These are phyloP conservation scores for Phyllopteryx taeniolatus DNA, from an alignment of 2,113 vertebrate genomes.

Conservation along the genomic window DNA sequence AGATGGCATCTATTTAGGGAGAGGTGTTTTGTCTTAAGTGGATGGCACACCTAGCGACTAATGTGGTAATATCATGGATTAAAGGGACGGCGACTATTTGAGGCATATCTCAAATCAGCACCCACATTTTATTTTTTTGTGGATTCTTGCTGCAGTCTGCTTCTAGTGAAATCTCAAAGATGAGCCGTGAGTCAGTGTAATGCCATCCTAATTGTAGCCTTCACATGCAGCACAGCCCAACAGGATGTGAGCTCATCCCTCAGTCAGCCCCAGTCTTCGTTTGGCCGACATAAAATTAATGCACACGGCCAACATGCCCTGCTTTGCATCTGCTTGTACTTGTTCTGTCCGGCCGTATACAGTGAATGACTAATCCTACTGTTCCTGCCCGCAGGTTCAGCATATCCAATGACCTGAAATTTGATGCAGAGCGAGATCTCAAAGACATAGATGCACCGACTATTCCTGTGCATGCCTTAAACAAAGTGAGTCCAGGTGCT, in stretches of 20 bases:
- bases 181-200: not conserved
- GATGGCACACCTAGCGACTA: not conserved
- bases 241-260: slow-evolving; percentile 1
- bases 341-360: slow-evolving; percentile 10
- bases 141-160: not conserved
- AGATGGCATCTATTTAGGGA: not conserved
- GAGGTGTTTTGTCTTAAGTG: not conserved
- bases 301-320: not conserved
- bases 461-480: slow-evolving; percentile 93
- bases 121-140: not conserved
- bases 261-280: not conserved
- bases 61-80: not conserved
- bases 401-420: slow-evolving; percentile 97
- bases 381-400: slow-evolving; percentile 84
- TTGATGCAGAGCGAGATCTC: slow-evolving; percentile 94
- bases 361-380: slow-evolving; percentile 13
- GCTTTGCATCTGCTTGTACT: not conserved
- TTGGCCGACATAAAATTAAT: not conserved
- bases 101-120: not conserved
- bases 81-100: not conserved
- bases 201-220: not conserved
- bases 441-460: slow-evolving; percentile 87
- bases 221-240: not conserved
- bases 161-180: not conserved
- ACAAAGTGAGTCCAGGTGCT: slow-evolving; percentile 79